Percentiles rank a stretch among this genome's conserved stretches.
Evolutionary conservation across 2,113 vertebrate genomes (phyloP).

Genomic region (Meriones unguiculatus): DNA sequence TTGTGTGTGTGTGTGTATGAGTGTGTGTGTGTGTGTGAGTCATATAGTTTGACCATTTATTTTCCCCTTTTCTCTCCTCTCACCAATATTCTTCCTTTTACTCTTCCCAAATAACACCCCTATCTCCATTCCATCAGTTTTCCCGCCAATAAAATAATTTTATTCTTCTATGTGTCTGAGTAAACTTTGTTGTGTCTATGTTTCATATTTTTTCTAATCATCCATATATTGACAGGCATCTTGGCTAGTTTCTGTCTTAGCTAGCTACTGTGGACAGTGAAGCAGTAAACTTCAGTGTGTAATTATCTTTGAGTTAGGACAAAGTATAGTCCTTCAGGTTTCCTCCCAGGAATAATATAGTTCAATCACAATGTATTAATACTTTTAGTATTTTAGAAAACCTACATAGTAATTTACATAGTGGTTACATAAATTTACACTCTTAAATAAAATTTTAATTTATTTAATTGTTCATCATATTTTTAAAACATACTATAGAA

Average conservation of each 20-base stretch:
- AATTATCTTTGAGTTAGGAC: neutral
- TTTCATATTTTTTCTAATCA: neutral
- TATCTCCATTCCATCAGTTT: neutral
- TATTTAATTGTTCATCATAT: constrained; percentile 22
- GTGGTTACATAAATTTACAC: neutral
- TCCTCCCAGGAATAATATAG: neutral
- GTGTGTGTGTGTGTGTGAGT: too few species aligned
- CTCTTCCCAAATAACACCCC: neutral
- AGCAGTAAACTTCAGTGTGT: too few species aligned
- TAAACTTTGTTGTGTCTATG: neutral
- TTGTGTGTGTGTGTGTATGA: too few species aligned
- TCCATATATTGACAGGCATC: neutral
- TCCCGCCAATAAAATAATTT: neutral
- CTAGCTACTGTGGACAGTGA: neutral
- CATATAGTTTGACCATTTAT: neutral
- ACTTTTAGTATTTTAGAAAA: neutral
- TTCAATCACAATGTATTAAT: neutral
- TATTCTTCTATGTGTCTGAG: neutral
- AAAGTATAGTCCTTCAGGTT: neutral
- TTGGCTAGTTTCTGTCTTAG: neutral
- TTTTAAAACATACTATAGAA: neutral
- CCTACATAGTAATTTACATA: neutral
- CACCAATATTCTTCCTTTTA: neutral
- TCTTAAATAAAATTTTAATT: constrained; percentile 81
- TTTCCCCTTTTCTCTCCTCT: too few species aligned